phyloP scores from a whole-genome alignment of 1,140 invertebrate species.

The Pristionchus pacificus region DNA sequence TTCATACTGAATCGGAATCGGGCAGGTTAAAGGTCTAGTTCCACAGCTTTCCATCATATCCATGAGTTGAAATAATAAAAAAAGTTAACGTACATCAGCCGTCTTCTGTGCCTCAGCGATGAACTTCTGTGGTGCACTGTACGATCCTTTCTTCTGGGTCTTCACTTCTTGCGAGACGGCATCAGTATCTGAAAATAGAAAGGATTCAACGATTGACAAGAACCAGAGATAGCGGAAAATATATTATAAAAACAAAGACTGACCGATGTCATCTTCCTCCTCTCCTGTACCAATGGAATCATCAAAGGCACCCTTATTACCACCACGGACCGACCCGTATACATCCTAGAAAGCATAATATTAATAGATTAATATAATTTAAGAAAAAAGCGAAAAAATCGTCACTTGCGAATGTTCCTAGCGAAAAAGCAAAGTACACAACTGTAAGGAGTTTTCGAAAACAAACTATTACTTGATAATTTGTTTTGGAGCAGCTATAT shows the following conservation, averaged over 20 bases:
- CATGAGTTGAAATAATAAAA: too few species aligned
- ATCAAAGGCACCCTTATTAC: constrained; percentile 17
- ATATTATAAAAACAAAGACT: background rate
- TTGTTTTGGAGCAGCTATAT: background rate
- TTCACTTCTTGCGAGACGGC: constrained; percentile 8
- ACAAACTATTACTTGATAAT: background rate
- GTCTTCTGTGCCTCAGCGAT: constrained; percentile 43
- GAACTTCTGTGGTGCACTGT: constrained; percentile 38
- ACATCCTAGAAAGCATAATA: constrained; percentile 23
- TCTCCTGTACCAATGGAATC: constrained; percentile 35
- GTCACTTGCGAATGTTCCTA: background rate
- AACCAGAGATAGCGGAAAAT: too few species aligned
- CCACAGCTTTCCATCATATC: constrained; percentile 23
- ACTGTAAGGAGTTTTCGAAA: background rate
- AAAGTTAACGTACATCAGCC: constrained; percentile 23
- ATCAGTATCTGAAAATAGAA: constrained; percentile 21
- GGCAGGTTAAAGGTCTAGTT: too few species aligned
- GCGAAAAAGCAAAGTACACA: background rate
- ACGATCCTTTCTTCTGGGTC: constrained; percentile 10
- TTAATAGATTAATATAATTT: background rate
- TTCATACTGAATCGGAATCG: too few species aligned
- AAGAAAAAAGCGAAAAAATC: background rate
- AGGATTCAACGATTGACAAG: too few species aligned
- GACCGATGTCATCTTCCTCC: constrained; percentile 30
- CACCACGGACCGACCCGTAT: constrained; percentile 35